Conservation (phyloP, 2,797 vertebrate genomes). For the Epinephelus coioides region DNA sequence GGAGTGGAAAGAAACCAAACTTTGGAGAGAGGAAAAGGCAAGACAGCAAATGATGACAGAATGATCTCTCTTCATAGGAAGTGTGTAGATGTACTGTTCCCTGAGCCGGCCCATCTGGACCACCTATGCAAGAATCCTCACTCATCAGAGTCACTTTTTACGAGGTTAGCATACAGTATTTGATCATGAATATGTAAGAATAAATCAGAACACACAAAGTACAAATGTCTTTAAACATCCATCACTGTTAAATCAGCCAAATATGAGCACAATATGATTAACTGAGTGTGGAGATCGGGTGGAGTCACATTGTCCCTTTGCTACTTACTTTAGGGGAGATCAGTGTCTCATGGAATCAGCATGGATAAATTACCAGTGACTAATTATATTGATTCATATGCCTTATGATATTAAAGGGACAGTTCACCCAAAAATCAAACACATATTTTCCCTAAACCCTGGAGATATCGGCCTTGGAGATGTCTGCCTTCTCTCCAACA, state of each 20-base stretch:
- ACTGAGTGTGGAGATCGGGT: neutral
- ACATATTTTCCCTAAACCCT: no score
- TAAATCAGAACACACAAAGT: neutral
- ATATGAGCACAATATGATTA: constrained; percentile 3
- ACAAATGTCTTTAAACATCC: constrained; percentile 17
- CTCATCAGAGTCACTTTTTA: constrained; percentile 28
- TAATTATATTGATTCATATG: neutral
- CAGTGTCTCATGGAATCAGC: neutral
- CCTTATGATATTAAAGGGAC: neutral
- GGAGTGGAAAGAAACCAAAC: constrained; percentile 10
- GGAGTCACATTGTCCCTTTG: neutral
- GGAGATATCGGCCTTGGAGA: no score
- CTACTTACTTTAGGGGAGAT: neutral
- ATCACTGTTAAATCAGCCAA: constrained; percentile 25
- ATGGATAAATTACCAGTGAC: neutral
- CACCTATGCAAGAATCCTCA: constrained; percentile 38
- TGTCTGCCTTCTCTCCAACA: no score
- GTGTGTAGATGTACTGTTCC: constrained; percentile 16
- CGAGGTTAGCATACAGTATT: constrained; percentile 7
- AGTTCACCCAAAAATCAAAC: no score
- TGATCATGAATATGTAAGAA: constrained; percentile 26
- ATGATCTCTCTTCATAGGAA: constrained; percentile 39
- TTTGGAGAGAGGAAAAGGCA: constrained; percentile 18
- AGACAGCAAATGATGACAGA: constrained; percentile 33
- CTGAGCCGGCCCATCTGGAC: constrained; percentile 56